phyloP scores from a whole-genome alignment of 2,888 invertebrate genomes.

The Yponomeuta plumbellus region DNA sequence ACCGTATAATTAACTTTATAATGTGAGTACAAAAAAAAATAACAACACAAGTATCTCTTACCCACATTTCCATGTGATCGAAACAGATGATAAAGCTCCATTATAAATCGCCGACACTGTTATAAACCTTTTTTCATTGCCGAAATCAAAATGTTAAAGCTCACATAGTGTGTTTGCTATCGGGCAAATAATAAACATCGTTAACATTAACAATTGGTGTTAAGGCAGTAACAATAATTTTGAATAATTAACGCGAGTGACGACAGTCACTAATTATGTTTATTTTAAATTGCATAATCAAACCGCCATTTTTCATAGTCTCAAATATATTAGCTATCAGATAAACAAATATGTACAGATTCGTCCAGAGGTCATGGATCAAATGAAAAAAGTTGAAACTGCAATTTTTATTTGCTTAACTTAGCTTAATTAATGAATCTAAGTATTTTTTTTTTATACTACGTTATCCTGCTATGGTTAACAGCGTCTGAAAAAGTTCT shows the following conservation, averaged over 20 bases:
- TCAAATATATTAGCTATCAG: background rate
- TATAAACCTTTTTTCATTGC: slow-evolving; percentile 32
- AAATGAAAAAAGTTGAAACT: too few species aligned
- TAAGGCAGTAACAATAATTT: background rate
- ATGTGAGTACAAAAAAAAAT: slow-evolving; percentile 30
- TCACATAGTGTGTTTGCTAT: slow-evolving; percentile 28
- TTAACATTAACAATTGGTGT: background rate
- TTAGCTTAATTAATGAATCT: too few species aligned
- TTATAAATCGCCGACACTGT: slow-evolving; percentile 40
- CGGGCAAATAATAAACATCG: slow-evolving; percentile 16
- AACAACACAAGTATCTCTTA: slow-evolving; percentile 31
- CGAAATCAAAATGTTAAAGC: slow-evolving; percentile 28
- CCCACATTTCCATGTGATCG: slow-evolving; percentile 35
- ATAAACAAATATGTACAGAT: background rate
- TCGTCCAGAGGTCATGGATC: too few species aligned
- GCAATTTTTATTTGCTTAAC: too few species aligned
- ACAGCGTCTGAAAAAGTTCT: background rate
- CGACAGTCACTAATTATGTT: background rate
- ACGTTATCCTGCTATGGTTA: too few species aligned
- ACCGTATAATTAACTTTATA: slow-evolving; percentile 35
- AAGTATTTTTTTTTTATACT: too few species aligned
- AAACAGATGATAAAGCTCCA: slow-evolving; percentile 35
- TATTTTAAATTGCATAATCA: background rate
- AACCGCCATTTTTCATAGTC: background rate
- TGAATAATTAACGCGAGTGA: background rate